Evolutionary conservation across 2,113 vertebrate genomes (phyloP), one percentile per base, ranked within the genome.

Genomic region (Bambusicola thoracicus): DNA sequence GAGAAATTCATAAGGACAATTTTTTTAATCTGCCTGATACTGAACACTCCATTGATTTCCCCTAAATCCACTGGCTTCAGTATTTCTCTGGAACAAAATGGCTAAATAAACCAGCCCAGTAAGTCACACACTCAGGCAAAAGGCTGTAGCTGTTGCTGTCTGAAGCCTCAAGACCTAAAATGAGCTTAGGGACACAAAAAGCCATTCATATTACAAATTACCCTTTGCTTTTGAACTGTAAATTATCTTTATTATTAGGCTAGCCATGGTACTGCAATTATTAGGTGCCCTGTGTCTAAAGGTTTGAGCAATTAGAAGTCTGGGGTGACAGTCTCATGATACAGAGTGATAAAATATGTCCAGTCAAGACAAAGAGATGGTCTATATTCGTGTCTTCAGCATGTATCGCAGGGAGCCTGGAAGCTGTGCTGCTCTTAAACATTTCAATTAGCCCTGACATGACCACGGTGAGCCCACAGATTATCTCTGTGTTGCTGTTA

Each of bases 161-260:
- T 94, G 87, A 87, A 85, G 90, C 48, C 80, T 93, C 76, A 43
- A 74, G 75, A 63, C 87, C 59, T 75, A 81, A 95, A 96, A 95
- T 94, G 94, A 95, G 96, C 92, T 93, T 77, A 80, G 94, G 90
- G 92, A 96, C 86, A 94, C 83, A 91, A 91, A 96, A 92, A 94
- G 90, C 94, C 95, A 96, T 97, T 95, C 90, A 95, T 96, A 95
- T 97, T 93, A 95, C 85, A 92, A 95, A 97, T 94, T 85, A 93
- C 94, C 90, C 91, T 94, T 97, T 96, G 92, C 94, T 97, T 97
- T 96, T 97, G 94, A 97, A 97, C 97, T 96, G 96, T 98, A 98
- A 98, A 98, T 98, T 97, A 97, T 97, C 95, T 98, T 97, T 97
- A 97, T 97, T 97, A 97, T 97, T 96, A 96, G 87, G 56, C 90